These are phyloP conservation scores for Diplogasteroides magnus DNA, from an alignment of 1,140 invertebrate species.

Conservation along the genomic window DNA sequence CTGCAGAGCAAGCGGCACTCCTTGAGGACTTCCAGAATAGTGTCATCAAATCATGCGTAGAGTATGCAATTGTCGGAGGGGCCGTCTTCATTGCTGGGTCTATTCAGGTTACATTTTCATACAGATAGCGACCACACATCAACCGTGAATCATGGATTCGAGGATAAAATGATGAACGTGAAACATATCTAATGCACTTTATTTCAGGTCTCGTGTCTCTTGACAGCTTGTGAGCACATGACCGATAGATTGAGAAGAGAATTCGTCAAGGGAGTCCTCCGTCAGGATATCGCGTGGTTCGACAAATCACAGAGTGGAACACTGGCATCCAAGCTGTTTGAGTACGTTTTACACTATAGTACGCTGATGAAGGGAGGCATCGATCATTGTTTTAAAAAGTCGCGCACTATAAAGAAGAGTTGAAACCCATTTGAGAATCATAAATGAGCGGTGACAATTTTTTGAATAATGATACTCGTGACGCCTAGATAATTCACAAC, in stretches of 20 bases:
- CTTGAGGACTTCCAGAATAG: constrained; percentile 13
- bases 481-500: too few species aligned
- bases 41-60: constrained; percentile 17
- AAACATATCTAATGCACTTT: too few species aligned
- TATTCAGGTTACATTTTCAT: constrained; percentile 18
- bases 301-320: too few species aligned
- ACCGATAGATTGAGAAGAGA: constrained; percentile 67
- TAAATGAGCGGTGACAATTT: too few species aligned
- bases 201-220: constrained; percentile 44
- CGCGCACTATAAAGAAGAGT: background rate
- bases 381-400: too few species aligned
- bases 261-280: too few species aligned
- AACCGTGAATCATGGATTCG: background rate
- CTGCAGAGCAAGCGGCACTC: too few species aligned
- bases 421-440: too few species aligned
- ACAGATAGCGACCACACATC: too few species aligned
- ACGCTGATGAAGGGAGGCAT: too few species aligned
- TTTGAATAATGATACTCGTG: too few species aligned
- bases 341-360: constrained; percentile 74
- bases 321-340: constrained; percentile 78
- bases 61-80: constrained; percentile 23
- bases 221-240: constrained; percentile 60
- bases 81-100: constrained; percentile 22
- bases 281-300: too few species aligned
- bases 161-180: background rate